Conservation (phyloP, 2,113 vertebrate species). For the Tretioscincus oriximinensis region DNA sequence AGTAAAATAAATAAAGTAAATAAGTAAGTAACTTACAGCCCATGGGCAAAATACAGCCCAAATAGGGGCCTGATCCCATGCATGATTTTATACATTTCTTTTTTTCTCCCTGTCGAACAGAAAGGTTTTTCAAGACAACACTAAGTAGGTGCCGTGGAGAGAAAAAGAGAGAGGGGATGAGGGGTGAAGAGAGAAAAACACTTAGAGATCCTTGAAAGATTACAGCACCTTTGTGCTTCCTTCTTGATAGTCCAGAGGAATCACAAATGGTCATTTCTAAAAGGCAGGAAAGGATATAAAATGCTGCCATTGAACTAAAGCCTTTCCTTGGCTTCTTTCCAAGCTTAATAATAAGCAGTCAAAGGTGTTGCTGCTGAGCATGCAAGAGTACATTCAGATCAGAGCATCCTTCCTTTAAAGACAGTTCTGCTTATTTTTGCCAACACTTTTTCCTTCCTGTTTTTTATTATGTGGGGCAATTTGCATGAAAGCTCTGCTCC, state of each 20-base stretch:
- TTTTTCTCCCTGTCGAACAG: too few species aligned
- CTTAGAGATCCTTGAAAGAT: background rate
- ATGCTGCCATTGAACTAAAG: background rate
- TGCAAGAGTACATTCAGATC: conserved; percentile 4
- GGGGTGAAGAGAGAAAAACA: background rate
- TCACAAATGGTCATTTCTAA: background rate
- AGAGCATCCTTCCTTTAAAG: background rate
- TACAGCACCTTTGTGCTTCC: background rate
- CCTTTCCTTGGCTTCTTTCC: background rate
- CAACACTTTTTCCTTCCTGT: conserved; percentile 10
- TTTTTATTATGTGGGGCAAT: conserved; percentile 11
- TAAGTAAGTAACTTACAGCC: too few species aligned
- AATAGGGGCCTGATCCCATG: too few species aligned
- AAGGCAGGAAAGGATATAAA: background rate
- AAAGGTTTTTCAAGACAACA: background rate
- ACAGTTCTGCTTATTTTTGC: background rate
- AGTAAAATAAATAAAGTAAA: too few species aligned
- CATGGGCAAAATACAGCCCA: too few species aligned
- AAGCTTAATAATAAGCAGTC: conserved; percentile 13
- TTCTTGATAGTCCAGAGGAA: background rate
- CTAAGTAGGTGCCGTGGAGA: too few species aligned
- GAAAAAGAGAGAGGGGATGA: background rate
- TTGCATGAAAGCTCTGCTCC: conserved; percentile 20
- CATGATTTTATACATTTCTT: too few species aligned
- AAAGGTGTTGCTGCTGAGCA: conserved; percentile 22